These are phyloP conservation scores for Melopsittacus undulatus DNA, from an alignment of 2,797 vertebrate genomes.

Conservation along the genomic window DNA sequence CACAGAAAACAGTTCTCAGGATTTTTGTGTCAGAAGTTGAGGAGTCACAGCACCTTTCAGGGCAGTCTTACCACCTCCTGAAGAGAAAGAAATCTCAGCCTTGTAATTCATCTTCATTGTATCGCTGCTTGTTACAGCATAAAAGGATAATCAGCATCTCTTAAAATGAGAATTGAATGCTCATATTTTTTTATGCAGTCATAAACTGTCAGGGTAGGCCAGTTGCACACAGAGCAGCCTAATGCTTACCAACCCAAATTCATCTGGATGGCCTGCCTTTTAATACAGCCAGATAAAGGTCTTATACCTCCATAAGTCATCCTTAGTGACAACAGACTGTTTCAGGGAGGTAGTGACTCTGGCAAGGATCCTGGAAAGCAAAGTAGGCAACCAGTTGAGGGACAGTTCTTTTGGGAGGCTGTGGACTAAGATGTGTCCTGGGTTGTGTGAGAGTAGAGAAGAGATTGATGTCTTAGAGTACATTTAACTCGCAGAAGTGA, in stretches of 20 bases:
- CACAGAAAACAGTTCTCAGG: neutral
- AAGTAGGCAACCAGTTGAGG: neutral
- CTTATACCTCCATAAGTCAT: neutral
- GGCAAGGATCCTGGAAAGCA: neutral
- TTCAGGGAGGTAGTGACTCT: neutral
- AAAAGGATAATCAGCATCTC: neutral
- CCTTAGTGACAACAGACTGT: neutral
- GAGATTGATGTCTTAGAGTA: neutral
- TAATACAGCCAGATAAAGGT: neutral
- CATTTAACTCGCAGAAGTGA: neutral
- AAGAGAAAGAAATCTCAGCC: neutral
- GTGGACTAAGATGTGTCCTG: neutral
- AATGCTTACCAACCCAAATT: neutral
- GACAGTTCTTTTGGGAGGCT: neutral
- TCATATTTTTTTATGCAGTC: neutral
- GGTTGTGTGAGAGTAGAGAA: neutral
- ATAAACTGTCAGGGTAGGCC: neutral
- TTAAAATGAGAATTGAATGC: neutral
- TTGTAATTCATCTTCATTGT: neutral
- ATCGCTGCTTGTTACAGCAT: neutral
- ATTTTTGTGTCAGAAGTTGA: neutral
- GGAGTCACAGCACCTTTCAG: neutral
- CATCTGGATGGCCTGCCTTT: neutral
- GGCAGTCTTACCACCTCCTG: neutral
- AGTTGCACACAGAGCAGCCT: neutral